Evolutionary conservation across 2,797 vertebrate species (phyloP), one percentile per base, ranked within the genome.

Genomic region (Pampus argenteus): DNA sequence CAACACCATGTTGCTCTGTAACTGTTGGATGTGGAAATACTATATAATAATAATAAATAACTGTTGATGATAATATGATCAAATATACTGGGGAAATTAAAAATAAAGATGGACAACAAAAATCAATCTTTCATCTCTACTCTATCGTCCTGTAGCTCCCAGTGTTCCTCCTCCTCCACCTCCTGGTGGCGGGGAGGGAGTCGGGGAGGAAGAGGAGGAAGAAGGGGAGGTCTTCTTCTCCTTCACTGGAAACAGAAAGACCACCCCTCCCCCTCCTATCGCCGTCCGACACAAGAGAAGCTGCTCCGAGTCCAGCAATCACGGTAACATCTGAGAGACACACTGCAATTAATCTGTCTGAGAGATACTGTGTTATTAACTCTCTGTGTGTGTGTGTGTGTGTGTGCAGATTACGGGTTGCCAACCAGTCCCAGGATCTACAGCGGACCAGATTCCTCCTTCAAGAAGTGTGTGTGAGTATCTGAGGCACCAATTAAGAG

Each of bases 281-380:
- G 82, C 84, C 34, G 88, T 89, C 64, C 92, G 94, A 28, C 94
- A 96, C 91, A 96, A 95, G 86, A 89, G 92, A 54, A 94, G 93
- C 48, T 92, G 93, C 57, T 96, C 94, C 0, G 95, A 96, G 82
- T 95, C 94, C 20, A 76, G 77, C 67, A 89, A 80, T 44, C 74
- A 85, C 9, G 85, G 87, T 90, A 76, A 80, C 36, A 61, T 87
- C 60, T 2, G 58, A 69, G 40, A 66, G 9, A 45, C 54, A 54
- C 4, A 0, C 60, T 18, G 25, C 26, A 48, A 63, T 81, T 86
- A 81, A 26, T 58, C 22, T 34, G 81, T 74, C 81, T 36, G 2
- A 44, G 38, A 11, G 23, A 80, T 57, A 2, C 54, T 54, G 29
- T 48, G 71, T 73, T 26, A 74, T 86, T 82, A 82, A 80, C 55